Base-by-base conservation (phyloP, 2,888 invertebrate genomes). In the Dasypogon diadema region DNA sequence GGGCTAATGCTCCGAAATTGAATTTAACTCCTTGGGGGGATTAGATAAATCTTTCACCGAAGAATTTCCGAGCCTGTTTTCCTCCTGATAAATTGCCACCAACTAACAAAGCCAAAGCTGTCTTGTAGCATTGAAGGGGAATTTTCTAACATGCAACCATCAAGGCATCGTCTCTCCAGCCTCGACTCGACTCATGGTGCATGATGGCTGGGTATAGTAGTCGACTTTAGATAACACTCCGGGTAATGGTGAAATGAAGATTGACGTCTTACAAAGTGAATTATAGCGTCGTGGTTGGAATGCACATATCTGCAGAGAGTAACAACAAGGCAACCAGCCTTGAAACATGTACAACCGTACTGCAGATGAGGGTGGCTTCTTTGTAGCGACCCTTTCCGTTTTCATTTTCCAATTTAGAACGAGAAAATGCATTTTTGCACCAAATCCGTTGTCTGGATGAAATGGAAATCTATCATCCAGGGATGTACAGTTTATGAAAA, bases 251-350 rank as follows among this genome's bases (percentile, higher is more conserved):
- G 14, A 70, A 70, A 70, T 70, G 30, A 70, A 70, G 70, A 70
- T 54, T 70, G 70, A 70, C 70, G 70, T 70, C 70, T 70, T 54
- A 54, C 70, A 70, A 70, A 70, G 70, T 70, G 70, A 70, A 54
- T 70, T 70, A 70, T 70, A 54, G 70, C 54, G 14, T 70, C 70
- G 70, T 30, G 70, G 70, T 51, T 26, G 16, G 70, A 54, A 54
- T 70, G 70, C 51, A 54, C 54, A 70, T 65, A 42, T 42, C 12
- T 42, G 42, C 42, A 42, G 12, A 42, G n/a, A 2, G 2, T 3
- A 42, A 42, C 42, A 42, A 42, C 42, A 6, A 42, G 3, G 42
- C 12, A 42, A 2, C 8, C 42, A 12, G n/a, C 10, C 8, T 2
- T 30, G 30, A 42, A 42, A 42, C 2, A 42, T 42, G 10, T 12